Evolutionary conservation across 2,797 vertebrate genomes (phyloP).

Genomic region (Botia almorhae): DNA sequence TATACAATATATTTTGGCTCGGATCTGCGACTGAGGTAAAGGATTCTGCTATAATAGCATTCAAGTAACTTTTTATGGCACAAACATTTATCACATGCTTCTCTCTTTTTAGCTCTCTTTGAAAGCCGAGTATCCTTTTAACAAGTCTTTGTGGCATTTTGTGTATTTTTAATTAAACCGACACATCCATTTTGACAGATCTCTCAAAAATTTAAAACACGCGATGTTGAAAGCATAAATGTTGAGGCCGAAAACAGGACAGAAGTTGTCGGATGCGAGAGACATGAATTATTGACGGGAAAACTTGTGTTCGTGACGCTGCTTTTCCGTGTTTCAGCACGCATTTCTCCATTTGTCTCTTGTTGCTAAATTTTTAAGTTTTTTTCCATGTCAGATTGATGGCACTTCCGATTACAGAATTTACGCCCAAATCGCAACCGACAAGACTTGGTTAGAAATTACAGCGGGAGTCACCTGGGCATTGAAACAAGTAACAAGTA

Average conservation of each 20-base stretch:
- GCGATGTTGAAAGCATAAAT: constrained; percentile 45
- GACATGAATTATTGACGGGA: constrained; percentile 95
- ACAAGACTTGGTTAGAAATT: constrained; percentile 93
- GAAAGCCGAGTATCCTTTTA: constrained; percentile 7
- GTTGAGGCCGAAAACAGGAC: constrained; percentile 50
- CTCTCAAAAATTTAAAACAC: constrained; percentile 46
- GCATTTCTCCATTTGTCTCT: constrained; percentile 93
- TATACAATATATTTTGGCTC: neutral
- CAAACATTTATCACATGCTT: too few relatives aligned
- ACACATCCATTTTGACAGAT: constrained; percentile 54
- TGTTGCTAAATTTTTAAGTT: constrained; percentile 97
- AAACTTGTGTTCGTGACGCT: constrained; percentile 86
- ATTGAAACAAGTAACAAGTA: constrained; percentile 79
- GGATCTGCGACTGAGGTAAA: neutral
- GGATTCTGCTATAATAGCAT: too few relatives aligned
- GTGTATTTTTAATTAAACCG: constrained; percentile 54
- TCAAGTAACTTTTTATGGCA: neutral
- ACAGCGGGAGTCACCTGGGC: constrained; percentile 89
- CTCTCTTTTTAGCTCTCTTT: neutral
- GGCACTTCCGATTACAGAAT: constrained; percentile 96
- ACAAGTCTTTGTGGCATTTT: constrained; percentile 58
- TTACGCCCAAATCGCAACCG: constrained; percentile 95
- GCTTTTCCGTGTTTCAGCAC: constrained; percentile 91
- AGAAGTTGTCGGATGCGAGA: constrained; percentile 75
- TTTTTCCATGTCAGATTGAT: constrained; percentile 93